Base-by-base conservation (phyloP, 2,113 vertebrate species). In the Morone saxatilis region DNA sequence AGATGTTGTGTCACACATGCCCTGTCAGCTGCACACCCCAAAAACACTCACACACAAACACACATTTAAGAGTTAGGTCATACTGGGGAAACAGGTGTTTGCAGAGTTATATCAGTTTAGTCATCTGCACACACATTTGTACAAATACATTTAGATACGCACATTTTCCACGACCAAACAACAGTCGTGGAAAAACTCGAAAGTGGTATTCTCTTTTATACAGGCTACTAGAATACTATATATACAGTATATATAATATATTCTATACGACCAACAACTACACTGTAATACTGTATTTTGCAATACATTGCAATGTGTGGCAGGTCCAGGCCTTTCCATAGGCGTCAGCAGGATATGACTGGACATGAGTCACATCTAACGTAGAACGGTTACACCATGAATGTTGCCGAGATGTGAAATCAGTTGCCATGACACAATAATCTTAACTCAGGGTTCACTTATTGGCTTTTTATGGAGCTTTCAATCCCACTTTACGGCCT, bases 331-430 rank as follows among this genome's bases (percentile, higher is more conserved):
- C 60, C 19, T 47, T 17, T 66, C 63, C 6, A 45, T 47, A 12
- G 19, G 47, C 22, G 38, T 80, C 78, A 88, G 16, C 45, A 71
- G 83, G 80, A 80, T 72, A 48, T 93, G 87, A 92, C 71, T 81
- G 60, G 54, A 78, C 67, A 10, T 82, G 88, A 92, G 75, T 93
- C 90, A 92, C 20, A 4, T 40, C 8, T 6, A 22, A 54, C 0
- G 17, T 43, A 73, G 4, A 40, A 6, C 22, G 4, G 9, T 83
- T 60, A 54, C 68, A 60, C 75, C 61, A 56, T 45, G 11, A 70
- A 16, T 16, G n/a, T 14, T 43, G 45, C 48, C 53, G 59, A 41
- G 7, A 9, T 56, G 48, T 60, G 45, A 80, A 48, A 78, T 12
- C 41, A 16, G 80, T 50, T 70, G 76, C 63, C 70, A 86, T 66